Evolutionary conservation across 2,888 invertebrate species (phyloP).

Genomic region (Homarus gammarus): DNA sequence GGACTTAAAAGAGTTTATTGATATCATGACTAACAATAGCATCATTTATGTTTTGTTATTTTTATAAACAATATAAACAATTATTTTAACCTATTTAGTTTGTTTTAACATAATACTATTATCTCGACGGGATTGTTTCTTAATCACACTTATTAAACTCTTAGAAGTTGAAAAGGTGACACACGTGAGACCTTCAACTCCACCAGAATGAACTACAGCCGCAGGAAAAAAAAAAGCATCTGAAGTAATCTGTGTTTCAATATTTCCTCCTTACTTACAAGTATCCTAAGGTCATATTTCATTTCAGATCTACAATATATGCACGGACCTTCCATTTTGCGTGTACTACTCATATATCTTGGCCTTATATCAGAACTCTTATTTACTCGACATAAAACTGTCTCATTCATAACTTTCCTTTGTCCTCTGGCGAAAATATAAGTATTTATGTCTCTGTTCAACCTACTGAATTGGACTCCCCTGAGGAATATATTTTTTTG

Average conservation of each 20-base stretch:
- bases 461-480: conserved; percentile 8
- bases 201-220: too few relatives aligned
- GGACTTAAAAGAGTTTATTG: too few relatives aligned
- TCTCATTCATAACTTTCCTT: conserved; percentile 45
- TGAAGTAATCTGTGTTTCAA: neutral
- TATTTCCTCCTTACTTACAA: neutral
- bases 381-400: conserved; percentile 43
- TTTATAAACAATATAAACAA: too few relatives aligned
- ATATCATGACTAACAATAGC: too few relatives aligned
- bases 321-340: neutral
- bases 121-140: too few relatives aligned
- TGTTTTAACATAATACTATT: too few relatives aligned
- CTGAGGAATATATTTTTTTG: conserved; percentile 3
- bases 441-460: conserved; percentile 28
- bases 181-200: too few relatives aligned
- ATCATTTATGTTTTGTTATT: too few relatives aligned
- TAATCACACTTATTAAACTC: too few relatives aligned
- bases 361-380: conserved; percentile 24
- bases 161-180: too few relatives aligned
- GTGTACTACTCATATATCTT: neutral
- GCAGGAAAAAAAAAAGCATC: too few relatives aligned
- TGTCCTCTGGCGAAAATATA: conserved; percentile 43
- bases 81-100: too few relatives aligned
- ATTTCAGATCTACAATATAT: neutral
- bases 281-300: neutral